phyloP scores from a whole-genome alignment of 2,113 vertebrate species.

The Seriola aureovittata region DNA sequence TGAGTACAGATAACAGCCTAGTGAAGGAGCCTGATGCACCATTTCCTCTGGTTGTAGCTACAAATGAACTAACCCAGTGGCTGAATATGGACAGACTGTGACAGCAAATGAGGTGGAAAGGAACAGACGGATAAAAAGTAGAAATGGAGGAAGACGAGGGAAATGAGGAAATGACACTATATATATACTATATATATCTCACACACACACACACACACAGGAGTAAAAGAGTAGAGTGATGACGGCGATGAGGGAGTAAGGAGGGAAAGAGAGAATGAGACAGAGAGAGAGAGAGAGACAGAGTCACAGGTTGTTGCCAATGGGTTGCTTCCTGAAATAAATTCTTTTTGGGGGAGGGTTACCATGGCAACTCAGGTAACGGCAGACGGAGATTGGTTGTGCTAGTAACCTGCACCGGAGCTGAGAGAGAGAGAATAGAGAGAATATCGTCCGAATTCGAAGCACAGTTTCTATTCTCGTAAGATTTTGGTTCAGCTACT shows the following conservation, averaged over 20 bases:
- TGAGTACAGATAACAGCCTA: slow-evolving; percentile 61
- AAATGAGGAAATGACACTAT: background rate
- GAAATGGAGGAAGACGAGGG: background rate
- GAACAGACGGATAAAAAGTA: slow-evolving; percentile 52
- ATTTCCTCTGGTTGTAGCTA: slow-evolving; percentile 65
- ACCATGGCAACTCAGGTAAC: slow-evolving; percentile 77
- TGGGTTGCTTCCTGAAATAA: slow-evolving; percentile 76
- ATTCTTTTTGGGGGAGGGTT: slow-evolving; percentile 73
- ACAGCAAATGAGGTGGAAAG: slow-evolving; percentile 68
- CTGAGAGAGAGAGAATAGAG: slow-evolving; percentile 28
- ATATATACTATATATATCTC: background rate
- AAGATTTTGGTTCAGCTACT: background rate
- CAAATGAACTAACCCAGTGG: slow-evolving; percentile 66
- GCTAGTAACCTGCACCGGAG: slow-evolving; percentile 49
- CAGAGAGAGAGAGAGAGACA: slow-evolving; percentile 31
- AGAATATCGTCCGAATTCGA: slow-evolving; percentile 26
- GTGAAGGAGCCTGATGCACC: slow-evolving; percentile 61
- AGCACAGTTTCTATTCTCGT: background rate
- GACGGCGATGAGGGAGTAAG: background rate
- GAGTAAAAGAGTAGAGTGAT: slow-evolving; percentile 13
- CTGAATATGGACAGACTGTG: slow-evolving; percentile 64
- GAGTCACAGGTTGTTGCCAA: slow-evolving; percentile 72
- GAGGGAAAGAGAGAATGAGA: slow-evolving; percentile 2
- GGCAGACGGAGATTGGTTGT: slow-evolving; percentile 63
- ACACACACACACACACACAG: too few species aligned